Conservation (phyloP, 2,797 vertebrate genomes). For the Huso huso region DNA sequence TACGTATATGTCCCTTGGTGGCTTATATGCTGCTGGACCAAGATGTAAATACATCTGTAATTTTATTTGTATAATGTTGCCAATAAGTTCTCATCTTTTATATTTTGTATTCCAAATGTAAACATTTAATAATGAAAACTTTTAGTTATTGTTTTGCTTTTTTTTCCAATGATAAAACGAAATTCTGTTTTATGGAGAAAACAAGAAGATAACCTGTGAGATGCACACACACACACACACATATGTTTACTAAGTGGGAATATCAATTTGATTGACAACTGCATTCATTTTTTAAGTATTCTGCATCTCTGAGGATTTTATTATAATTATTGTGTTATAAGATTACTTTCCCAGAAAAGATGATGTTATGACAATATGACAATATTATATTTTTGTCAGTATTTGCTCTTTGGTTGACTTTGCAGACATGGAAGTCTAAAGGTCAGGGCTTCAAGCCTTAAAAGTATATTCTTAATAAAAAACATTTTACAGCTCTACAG, state of each 20-base stretch:
- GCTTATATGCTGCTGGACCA: not conserved
- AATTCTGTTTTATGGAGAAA: slow-evolving; percentile 6
- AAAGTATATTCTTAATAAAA: not conserved
- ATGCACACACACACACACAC: not conserved
- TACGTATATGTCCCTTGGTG: not conserved
- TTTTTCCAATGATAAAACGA: no score
- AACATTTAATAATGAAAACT: not conserved
- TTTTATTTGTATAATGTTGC: slow-evolving; percentile 6
- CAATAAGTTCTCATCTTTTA: not conserved
- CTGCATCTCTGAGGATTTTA: slow-evolving; percentile 6
- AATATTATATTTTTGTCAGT: not conserved
- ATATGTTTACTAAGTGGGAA: slow-evolving; percentile 1
- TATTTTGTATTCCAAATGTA: slow-evolving; percentile 2
- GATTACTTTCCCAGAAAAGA: not conserved
- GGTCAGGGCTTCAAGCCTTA: not conserved
- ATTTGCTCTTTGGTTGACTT: slow-evolving; percentile 8
- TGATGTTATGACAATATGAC: not conserved
- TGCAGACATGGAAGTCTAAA: slow-evolving; percentile 1
- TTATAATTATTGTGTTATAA: not conserved
- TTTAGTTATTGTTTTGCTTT: not conserved
- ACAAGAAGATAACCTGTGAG: not conserved
- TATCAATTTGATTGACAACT: not conserved
- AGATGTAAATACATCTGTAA: slow-evolving; percentile 5
- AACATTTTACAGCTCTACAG: not conserved
- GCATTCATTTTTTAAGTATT: slow-evolving; percentile 25